phyloP scores from a whole-genome alignment of 2,113 vertebrate genomes.

The Actenoides lindsayi region DNA sequence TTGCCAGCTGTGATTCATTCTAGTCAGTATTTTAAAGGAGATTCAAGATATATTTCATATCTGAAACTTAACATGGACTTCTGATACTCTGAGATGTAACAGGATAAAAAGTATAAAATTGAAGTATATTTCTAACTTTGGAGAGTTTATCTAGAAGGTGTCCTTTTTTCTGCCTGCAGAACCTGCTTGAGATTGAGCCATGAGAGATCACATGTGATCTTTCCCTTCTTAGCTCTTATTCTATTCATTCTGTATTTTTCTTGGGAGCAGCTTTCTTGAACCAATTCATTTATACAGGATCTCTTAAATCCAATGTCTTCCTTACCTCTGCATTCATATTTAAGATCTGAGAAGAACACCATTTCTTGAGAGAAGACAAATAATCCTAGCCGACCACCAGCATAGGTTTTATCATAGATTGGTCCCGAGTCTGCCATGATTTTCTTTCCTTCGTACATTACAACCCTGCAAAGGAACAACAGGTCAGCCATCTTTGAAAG shows the following conservation, averaged over 20 bases:
- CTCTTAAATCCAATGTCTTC: neutral
- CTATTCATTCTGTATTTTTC: neutral
- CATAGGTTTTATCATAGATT: conserved; percentile 95
- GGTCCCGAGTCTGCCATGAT: conserved; percentile 98
- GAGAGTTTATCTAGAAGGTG: neutral
- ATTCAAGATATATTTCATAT: neutral
- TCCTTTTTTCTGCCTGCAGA: neutral
- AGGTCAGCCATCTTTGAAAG: neutral
- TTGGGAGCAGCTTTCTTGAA: neutral
- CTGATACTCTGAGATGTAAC: neutral
- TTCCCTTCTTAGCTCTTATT: neutral
- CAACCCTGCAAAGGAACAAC: conserved; percentile 79
- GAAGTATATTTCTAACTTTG: neutral
- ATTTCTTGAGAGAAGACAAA: conserved; percentile 99
- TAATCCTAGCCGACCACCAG: conserved; percentile 93
- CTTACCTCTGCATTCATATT: conserved; percentile 98
- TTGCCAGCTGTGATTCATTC: neutral
- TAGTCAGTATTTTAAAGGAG: neutral
- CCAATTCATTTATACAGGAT: neutral
- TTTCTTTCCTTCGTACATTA: conserved; percentile 98
- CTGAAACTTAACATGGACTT: neutral
- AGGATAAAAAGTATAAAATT: no score
- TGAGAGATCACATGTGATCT: neutral
- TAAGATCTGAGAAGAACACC: conserved; percentile 99
- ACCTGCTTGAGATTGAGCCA: neutral